phyloP scores from a whole-genome alignment of 2,888 invertebrate species.

The Nasonovia ribisnigri region DNA sequence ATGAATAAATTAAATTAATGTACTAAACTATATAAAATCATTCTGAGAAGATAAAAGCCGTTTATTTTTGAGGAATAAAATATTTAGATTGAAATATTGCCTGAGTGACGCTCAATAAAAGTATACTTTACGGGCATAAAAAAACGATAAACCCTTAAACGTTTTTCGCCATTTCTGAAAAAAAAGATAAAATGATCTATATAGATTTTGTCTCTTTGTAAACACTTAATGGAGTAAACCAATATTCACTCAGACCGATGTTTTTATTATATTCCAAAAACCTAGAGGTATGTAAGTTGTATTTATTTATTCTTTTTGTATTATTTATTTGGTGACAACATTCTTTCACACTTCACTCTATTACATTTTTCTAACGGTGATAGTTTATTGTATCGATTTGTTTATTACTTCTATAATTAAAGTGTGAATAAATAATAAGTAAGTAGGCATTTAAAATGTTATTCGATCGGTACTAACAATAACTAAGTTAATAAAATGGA shows the following conservation, averaged over 20 bases:
- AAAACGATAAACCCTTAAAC: constrained; percentile 23
- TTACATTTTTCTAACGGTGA: neutral
- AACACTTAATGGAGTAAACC: constrained; percentile 37
- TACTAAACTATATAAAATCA: neutral
- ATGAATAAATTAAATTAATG: neutral
- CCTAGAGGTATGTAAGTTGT: constrained; percentile 10
- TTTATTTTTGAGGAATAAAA: neutral
- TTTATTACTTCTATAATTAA: neutral
- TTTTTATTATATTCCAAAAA: constrained; percentile 45
- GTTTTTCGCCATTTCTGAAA: constrained; percentile 24
- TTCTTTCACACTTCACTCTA: neutral
- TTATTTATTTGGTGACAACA: neutral
- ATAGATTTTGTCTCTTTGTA: constrained; percentile 33
- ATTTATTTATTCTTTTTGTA: constrained; percentile 29
- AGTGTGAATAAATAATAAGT: neutral
- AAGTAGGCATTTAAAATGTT: neutral
- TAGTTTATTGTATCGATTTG: neutral
- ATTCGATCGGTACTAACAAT: neutral
- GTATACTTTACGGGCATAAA: neutral
- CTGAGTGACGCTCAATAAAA: neutral
- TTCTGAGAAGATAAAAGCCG: neutral
- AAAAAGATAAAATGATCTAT: constrained; percentile 28
- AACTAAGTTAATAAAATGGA: neutral
- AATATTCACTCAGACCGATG: constrained; percentile 32
- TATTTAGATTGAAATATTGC: constrained; percentile 33